Conservation (phyloP, 2,113 vertebrate genomes). For the Lanius ludovicianus region DNA sequence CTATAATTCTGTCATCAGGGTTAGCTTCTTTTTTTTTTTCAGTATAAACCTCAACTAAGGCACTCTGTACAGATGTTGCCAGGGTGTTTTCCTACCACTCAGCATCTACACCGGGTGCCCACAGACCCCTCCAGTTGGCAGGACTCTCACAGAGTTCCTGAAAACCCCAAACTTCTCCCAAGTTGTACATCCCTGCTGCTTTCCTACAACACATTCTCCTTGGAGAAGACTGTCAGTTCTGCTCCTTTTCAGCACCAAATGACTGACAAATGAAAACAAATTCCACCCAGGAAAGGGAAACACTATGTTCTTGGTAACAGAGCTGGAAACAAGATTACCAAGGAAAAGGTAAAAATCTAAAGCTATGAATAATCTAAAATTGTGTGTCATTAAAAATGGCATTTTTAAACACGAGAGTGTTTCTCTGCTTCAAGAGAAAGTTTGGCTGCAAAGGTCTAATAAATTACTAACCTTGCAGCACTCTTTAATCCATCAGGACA, state of each 20-base stretch:
- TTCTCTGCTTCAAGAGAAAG: background rate
- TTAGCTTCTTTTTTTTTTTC: background rate
- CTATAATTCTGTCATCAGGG: background rate
- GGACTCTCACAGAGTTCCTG: background rate
- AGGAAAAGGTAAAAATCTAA: background rate
- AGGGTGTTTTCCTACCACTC: background rate
- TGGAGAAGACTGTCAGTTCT: background rate
- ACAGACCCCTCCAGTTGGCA: background rate
- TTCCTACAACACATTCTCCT: background rate
- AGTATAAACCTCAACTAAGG: background rate
- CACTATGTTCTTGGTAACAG: background rate
- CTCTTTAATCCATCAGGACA: background rate
- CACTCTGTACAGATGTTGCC: background rate
- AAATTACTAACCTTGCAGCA: background rate
- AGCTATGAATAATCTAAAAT: background rate
- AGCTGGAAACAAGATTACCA: background rate
- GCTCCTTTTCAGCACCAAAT: background rate
- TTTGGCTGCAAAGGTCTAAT: background rate
- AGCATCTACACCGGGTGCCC: background rate
- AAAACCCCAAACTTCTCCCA: background rate
- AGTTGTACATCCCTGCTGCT: background rate
- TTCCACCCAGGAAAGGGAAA: background rate
- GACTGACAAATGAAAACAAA: background rate
- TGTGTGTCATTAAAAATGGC: background rate
- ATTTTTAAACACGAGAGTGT: background rate